Percentiles rank a stretch among this genome's conserved stretches.
These are phyloP conservation scores for Psammodynastes pulverulentus DNA, from an alignment of 2,113 vertebrate species.

Conservation along the genomic window DNA sequence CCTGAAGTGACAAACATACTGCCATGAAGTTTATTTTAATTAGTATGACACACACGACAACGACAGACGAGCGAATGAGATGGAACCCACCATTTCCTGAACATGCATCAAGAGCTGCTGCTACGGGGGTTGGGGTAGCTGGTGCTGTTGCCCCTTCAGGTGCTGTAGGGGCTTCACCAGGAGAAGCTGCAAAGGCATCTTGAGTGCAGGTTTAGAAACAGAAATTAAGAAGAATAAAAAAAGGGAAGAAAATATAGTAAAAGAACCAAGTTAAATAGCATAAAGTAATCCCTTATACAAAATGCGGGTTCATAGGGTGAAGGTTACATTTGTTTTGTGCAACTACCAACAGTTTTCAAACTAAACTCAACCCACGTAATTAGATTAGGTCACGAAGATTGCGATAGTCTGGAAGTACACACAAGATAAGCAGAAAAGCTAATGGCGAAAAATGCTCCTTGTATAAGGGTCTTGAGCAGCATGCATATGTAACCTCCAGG, in stretches of 20 bases:
- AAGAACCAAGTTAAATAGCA: conserved; percentile 74
- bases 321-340: background rate
- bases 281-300: conserved; percentile 74
- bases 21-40: conserved; percentile 67
- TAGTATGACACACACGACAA: conserved; percentile 39
- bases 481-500: conserved; percentile 56
- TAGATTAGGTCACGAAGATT: conserved; percentile 19
- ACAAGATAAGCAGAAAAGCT: conserved; percentile 23
- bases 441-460: conserved; percentile 63
- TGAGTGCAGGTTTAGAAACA: conserved; percentile 76
- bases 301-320: background rate
- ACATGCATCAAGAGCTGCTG: conserved; percentile 91
- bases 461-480: conserved; percentile 79
- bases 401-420: background rate
- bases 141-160: conserved; percentile 83
- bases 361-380: conserved; percentile 12
- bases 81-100: conserved; percentile 97
- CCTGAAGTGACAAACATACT: conserved; percentile 56
- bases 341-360: background rate
- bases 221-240: conserved; percentile 78
- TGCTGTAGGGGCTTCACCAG: conserved; percentile 89
- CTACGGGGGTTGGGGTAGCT: conserved; percentile 82
- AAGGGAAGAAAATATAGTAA: conserved; percentile 78
- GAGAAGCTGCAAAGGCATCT: conserved; percentile 99
- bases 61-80: conserved; percentile 65